phyloP scores from a whole-genome alignment of 2,113 vertebrate genomes.

The Anser brachyrhynchus region DNA sequence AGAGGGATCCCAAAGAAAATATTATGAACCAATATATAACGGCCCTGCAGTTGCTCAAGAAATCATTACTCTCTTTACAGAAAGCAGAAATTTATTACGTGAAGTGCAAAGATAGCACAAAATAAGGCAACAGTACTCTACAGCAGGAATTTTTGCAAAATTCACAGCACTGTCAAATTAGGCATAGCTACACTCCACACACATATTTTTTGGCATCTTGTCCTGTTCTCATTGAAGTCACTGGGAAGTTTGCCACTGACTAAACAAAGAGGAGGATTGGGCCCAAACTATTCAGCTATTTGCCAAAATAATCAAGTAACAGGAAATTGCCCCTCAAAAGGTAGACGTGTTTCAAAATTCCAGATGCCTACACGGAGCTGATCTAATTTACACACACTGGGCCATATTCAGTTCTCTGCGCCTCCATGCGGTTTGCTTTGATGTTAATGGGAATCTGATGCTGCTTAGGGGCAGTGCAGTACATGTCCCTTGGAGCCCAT shows the following conservation, averaged over 20 bases:
- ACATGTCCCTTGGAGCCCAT: not conserved
- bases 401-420: not conserved
- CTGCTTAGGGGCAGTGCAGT: conserved; percentile 20
- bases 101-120: conserved; percentile 14
- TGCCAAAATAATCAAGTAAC: conserved; percentile 62
- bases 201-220: not conserved
- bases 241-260: conserved; percentile 1
- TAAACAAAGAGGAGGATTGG: conserved; percentile 13
- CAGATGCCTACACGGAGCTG: conserved; percentile 48
- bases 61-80: not conserved
- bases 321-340: conserved; percentile 64
- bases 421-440: not conserved
- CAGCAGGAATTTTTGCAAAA: not conserved
- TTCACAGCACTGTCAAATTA: not conserved
- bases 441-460: conserved; percentile 50
- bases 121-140: not conserved
- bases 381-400: conserved; percentile 43
- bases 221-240: not conserved
- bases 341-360: conserved; percentile 33
- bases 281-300: not conserved
- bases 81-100: not conserved
- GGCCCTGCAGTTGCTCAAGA: conserved; percentile 13
- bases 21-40: not conserved
- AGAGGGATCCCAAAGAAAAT: conserved; percentile 35
- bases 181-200: not conserved